Percentiles rank a stretch among this genome's conserved stretches.
phyloP scores from a whole-genome alignment of 2,113 vertebrate genomes.

The Pitta sordida region DNA sequence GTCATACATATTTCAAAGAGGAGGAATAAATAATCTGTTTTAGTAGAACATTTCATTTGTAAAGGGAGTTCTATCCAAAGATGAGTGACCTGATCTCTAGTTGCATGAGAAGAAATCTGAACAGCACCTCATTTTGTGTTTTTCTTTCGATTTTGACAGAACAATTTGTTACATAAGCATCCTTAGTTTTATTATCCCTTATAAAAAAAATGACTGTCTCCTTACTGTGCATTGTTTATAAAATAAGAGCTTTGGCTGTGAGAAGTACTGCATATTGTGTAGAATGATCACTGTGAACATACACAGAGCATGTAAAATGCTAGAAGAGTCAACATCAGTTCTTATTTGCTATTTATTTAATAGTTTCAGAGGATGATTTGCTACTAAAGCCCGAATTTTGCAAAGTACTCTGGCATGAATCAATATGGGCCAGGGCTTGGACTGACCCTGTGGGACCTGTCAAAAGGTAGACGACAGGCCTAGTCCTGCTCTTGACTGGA shows the following conservation, averaged over 20 bases:
- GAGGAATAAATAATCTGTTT: background rate
- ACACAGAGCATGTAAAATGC: background rate
- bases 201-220: background rate
- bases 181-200: background rate
- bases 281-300: background rate
- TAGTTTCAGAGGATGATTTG: background rate
- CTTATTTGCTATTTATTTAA: background rate
- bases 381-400: background rate
- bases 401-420: background rate
- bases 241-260: background rate
- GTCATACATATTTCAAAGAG: background rate
- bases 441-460: rapidly evolving
- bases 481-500: background rate
- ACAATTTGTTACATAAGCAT: background rate
- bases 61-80: background rate
- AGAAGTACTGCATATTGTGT: background rate
- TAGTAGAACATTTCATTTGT: background rate
- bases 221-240: background rate
- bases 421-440: background rate
- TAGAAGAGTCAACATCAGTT: background rate
- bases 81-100: background rate
- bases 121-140: background rate
- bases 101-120: background rate
- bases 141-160: background rate
- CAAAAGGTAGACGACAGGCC: background rate